These are phyloP conservation scores for Drosophila flavopinicola DNA, from an alignment of 2,888 invertebrate species.

Conservation along the genomic window DNA sequence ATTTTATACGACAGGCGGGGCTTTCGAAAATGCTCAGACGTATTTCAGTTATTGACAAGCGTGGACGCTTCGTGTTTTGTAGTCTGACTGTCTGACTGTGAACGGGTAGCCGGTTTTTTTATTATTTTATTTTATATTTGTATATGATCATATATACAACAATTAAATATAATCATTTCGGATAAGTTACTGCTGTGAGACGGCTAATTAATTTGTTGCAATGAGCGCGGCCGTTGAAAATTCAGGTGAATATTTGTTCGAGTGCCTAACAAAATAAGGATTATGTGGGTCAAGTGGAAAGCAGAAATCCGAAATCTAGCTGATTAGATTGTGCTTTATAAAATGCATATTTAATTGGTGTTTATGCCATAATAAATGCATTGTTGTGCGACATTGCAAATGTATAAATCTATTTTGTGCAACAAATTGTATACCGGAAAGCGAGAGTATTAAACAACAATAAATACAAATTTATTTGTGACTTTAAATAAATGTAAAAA, in stretches of 20 bases:
- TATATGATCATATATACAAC: background rate
- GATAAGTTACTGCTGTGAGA: background rate
- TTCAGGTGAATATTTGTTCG: constrained; percentile 55
- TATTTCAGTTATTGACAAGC: constrained; percentile 62
- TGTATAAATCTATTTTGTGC: constrained; percentile 6
- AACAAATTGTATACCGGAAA: background rate
- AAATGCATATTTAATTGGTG: constrained; percentile 14
- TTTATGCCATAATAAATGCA: constrained; percentile 6
- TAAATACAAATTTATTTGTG: background rate
- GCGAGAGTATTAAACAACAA: background rate
- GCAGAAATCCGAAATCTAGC: background rate
- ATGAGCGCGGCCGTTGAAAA: constrained; percentile 43
- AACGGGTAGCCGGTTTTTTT: background rate
- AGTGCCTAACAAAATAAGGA: background rate
- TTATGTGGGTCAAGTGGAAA: constrained; percentile 4
- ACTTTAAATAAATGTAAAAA: background rate
- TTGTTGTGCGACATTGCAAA: constrained; percentile 5
- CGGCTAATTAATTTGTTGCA: constrained; percentile 8
- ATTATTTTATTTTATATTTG: background rate
- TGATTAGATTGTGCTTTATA: background rate
- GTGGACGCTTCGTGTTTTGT: constrained; percentile 41
- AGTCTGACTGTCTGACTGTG: constrained; percentile 6
- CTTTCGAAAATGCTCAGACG: constrained; percentile 56
- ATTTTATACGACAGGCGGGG: constrained; percentile 23
- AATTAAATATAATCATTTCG: constrained; percentile 6